Evolutionary conservation across 2,888 invertebrate genomes (phyloP).

Genomic region (Limnephilus lunatus): DNA sequence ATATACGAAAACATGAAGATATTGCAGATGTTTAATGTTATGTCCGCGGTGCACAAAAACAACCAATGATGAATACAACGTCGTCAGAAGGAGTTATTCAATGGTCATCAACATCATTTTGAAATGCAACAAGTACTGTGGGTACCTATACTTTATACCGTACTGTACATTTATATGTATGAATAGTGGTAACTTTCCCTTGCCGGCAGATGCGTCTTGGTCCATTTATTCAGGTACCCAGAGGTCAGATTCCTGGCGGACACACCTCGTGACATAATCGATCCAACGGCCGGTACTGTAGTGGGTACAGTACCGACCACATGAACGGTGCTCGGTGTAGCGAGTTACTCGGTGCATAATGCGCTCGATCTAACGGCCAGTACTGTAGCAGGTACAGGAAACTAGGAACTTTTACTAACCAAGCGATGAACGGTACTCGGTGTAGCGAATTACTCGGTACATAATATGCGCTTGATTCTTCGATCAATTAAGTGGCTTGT

Average conservation of each 20-base stretch:
- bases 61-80: background rate
- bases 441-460: background rate
- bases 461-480: too few relatives aligned
- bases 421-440: background rate
- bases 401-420: too few relatives aligned
- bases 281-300: background rate
- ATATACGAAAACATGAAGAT: background rate
- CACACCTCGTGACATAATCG: background rate
- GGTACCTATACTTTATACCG: background rate
- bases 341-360: background rate
- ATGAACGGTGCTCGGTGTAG: background rate
- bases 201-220: background rate
- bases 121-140: background rate
- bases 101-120: background rate
- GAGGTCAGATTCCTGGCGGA: background rate
- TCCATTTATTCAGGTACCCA: background rate
- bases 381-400: background rate
- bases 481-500: too few relatives aligned
- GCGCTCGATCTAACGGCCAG: background rate
- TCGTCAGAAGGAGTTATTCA: background rate
- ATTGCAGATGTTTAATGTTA: constrained; percentile 2
- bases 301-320: background rate
- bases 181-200: background rate
- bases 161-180: background rate
- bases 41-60: background rate